These are phyloP conservation scores for Idaea dimidiata DNA, from an alignment of 2,888 invertebrate genomes.

Conservation along the genomic window DNA sequence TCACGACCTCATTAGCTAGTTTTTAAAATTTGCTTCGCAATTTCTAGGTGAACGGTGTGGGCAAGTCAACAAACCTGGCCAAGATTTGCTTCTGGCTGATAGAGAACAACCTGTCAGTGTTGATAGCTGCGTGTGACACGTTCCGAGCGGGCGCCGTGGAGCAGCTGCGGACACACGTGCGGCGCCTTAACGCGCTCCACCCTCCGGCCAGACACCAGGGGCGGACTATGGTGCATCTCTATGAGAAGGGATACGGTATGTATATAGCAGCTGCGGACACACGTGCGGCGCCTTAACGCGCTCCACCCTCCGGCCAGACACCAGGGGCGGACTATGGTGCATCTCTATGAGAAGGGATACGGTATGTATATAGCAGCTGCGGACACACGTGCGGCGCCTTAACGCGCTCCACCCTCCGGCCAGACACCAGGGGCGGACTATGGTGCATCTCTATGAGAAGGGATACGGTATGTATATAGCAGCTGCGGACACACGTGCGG, in stretches of 20 bases:
- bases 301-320: constrained; percentile 92
- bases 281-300: constrained; percentile 94
- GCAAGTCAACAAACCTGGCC: constrained; percentile 98
- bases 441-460: constrained; percentile 98
- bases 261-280: too few relatives aligned
- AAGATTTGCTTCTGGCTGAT: constrained; percentile 99
- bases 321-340: constrained; percentile 89
- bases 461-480: too few relatives aligned
- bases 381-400: constrained; percentile 95
- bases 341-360: constrained; percentile 98
- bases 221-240: constrained; percentile 93
- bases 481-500: constrained; percentile 95
- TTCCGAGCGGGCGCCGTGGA: constrained; percentile 99
- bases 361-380: too few relatives aligned
- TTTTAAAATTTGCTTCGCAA: not conserved
- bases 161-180: constrained; percentile 96
- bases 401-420: constrained; percentile 95
- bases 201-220: constrained; percentile 87
- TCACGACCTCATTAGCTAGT: too few relatives aligned
- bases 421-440: constrained; percentile 84
- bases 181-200: constrained; percentile 96
- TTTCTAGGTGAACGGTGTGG: constrained; percentile 93
- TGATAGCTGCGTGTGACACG: constrained; percentile 99
- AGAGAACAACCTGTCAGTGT: constrained; percentile 96
- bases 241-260: constrained; percentile 96